Evolutionary conservation across 2,113 vertebrate species (phyloP), one percentile per base, ranked within the genome.

Genomic region (Callionymus lyra): DNA sequence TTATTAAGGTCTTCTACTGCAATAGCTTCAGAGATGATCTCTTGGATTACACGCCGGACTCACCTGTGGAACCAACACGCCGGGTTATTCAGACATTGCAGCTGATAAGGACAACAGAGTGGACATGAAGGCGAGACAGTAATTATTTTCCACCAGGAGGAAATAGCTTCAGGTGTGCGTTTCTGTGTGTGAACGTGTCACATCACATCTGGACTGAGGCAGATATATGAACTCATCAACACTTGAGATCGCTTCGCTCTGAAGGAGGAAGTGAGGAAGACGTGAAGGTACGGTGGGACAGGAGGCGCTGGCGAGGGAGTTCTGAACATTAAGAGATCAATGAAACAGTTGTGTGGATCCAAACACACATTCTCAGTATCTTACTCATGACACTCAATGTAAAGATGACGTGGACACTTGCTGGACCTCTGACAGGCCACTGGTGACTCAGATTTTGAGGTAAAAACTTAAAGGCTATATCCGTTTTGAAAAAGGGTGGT

Each of bases 101-200:
- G 31, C 53, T 50, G 56, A 70, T 66, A 65, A 67, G 49, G 38
- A 27, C 21, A 27, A 27, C 16, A 12, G 19, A 11, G 19, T 31
- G 13, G 11, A 9, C 2, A 9, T 33, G 15, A 11, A 6, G 13
- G 27, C 13, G 21, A 6, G 53, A 57, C 15, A 1, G 57, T 72
- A 58, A 77, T 81, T 64, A 79, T 77, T 72, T 71, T 45, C 45
- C 50, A 41, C 43, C 50, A 40, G 62, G 56, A 61, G 54, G 56
- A 65, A 68, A 75, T 49, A 41, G 62, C 56, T 58, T 59, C 68
- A 62, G 74, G 72, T 70, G 72, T 71, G 44, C 45, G 47, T 47
- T 51, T 53, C 34, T 56, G 21, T 55, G 33, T 60, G 56, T 56
- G 47, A 63, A 50, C 53, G 54, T 54, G 46, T 66, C 48, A 71